These are phyloP conservation scores for Eurystomus glaucurus DNA, from an alignment of 2,797 vertebrate species.

Conservation along the genomic window DNA sequence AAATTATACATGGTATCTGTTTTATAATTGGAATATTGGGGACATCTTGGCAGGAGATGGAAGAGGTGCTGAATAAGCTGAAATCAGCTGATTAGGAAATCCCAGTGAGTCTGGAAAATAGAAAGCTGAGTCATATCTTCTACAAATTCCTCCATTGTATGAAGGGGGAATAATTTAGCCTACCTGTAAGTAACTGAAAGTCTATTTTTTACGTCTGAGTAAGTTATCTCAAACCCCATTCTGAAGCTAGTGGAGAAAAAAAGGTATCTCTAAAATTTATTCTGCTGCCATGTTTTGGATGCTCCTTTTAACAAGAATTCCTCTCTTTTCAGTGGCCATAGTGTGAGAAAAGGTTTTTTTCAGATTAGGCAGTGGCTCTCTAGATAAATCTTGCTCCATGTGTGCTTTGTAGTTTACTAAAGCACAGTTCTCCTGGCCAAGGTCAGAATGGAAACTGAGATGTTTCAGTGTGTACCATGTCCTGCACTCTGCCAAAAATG, in stretches of 20 bases:
- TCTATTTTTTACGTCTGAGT: background rate
- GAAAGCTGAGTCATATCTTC: background rate
- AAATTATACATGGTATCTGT: background rate
- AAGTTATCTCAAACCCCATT: background rate
- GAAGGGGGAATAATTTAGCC: background rate
- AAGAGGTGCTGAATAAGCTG: background rate
- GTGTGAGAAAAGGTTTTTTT: background rate
- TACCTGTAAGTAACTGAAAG: background rate
- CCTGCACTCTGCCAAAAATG: background rate
- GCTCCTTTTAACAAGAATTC: background rate
- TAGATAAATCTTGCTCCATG: background rate
- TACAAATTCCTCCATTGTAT: background rate
- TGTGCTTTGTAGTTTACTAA: background rate
- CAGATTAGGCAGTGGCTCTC: background rate
- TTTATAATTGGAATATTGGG: background rate
- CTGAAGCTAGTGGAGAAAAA: background rate
- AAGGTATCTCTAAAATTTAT: background rate
- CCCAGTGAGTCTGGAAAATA: background rate
- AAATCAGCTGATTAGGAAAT: background rate
- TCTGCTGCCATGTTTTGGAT: background rate
- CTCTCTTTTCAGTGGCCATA: background rate
- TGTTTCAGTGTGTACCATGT: accelerated
- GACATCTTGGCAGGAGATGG: background rate
- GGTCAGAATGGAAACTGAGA: background rate
- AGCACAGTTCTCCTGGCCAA: background rate